Percentiles rank a stretch among this genome's conserved stretches.
phyloP scores from a whole-genome alignment of 1,140 invertebrate genomes.

The Agrilus planipennis region DNA sequence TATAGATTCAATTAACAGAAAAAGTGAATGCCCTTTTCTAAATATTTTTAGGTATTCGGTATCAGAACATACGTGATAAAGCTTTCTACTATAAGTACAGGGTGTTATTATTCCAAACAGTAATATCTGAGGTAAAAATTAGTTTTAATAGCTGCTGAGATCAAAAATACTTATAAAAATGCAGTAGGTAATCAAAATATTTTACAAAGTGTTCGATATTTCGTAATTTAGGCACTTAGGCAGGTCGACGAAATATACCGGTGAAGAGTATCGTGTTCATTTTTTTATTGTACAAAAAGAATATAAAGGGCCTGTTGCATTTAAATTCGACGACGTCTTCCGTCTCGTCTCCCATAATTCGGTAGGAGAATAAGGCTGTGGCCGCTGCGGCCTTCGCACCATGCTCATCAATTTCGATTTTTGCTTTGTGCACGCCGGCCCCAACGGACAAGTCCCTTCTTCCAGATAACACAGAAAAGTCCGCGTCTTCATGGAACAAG shows the following conservation, averaged over 20 bases:
- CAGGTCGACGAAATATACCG: conserved; percentile 41
- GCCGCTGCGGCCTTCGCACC: conserved; percentile 52
- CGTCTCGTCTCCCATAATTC: conserved; percentile 45
- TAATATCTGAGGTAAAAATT: too few relatives aligned
- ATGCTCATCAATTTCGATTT: conserved; percentile 48
- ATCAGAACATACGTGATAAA: too few relatives aligned
- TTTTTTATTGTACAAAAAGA: conserved; percentile 47
- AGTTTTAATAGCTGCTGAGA: too few relatives aligned
- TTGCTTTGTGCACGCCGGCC: conserved; percentile 45
- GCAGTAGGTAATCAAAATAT: too few relatives aligned
- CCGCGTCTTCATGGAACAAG: conserved; percentile 35
- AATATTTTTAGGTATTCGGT: too few relatives aligned
- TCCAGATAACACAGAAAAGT: conserved; percentile 30
- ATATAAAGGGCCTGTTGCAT: conserved; percentile 55
- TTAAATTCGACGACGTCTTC: conserved; percentile 45
- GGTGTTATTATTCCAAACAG: too few relatives aligned
- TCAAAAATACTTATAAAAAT: too few relatives aligned
- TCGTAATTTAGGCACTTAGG: too few relatives aligned
- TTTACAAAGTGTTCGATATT: too few relatives aligned
- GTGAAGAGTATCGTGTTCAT: conserved; percentile 43
- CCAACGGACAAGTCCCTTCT: conserved; percentile 35
- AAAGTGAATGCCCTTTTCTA: too few relatives aligned
- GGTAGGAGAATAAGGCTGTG: conserved; percentile 46
- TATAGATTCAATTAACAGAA: too few relatives aligned
- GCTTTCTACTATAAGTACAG: too few relatives aligned